Evolutionary conservation across 2,797 vertebrate genomes (phyloP), one percentile per base, ranked within the genome.

Genomic region (Mormyrops boulengeri): DNA sequence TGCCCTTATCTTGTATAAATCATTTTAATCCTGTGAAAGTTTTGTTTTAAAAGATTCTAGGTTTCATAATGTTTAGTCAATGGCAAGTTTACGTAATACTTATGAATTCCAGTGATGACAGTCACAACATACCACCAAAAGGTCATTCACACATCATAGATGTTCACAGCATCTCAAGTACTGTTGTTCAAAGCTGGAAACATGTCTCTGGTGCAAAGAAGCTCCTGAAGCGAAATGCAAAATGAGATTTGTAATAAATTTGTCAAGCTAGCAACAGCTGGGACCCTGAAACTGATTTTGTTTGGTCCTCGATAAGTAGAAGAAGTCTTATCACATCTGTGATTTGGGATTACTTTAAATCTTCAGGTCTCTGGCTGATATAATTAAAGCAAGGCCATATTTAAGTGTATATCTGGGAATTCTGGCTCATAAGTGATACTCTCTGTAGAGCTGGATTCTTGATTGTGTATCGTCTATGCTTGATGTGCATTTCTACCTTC

Each of bases 71-170:
- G 38, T 80, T 80, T 19, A 44, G 38, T 80, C 38, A 80, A 7
- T 80, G 38, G 14, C 38, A 80, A n/a, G 38, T 41, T n/a, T 80
- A 44, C 14, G n/a, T 44, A 38, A 17, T 80, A 17, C 14, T 41
- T 80, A 80, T 38, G 73, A 38, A 80, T 80, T 80, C 73, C 19
- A 41, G 73, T 44, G 41, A 44, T 44, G 73, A 34, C 17, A 19
- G 73, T 9, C 11, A 80, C 17, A 19, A 41, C 38, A 19, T 19
- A 44, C 34, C 73, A 12, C 38, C 34, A n/a, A 80, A 80, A 80
- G 73, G 73, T 80, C 73, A 80, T 80, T 80, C 73, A 80, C 34
- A 80, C 17, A 80, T 80, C 73, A 80, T 44, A 41, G 73, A 80
- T 80, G 38, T 80, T 80, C 73, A 41, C 73, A 80, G 73, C 73